Evolutionary conservation across 1,140 invertebrate species (phyloP), one percentile per base, ranked within the genome.

Genomic region (Globodera rostochiensis): DNA sequence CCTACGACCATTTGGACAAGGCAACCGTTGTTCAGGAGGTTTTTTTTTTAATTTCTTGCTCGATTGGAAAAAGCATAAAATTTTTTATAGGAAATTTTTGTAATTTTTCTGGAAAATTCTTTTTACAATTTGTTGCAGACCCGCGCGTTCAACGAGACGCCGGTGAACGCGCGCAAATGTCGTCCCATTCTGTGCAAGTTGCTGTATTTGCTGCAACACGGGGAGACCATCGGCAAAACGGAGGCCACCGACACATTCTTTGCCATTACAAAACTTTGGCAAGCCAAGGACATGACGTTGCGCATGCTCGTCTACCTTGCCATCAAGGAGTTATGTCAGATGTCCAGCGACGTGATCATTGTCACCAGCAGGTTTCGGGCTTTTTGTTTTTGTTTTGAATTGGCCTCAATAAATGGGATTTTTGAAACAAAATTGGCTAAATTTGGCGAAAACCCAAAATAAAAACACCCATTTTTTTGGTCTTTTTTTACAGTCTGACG

Each of bases 221-320:
- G 97, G 0, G 96, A 98, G 90, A 93, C 93, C 84, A 92, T 99
- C 77, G 94, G 94, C 8, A 93, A 94, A 0, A 94, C 94, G 73
- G 98, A 99, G 91, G 98, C 97, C 0, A 99, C 97, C 11, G 97
- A 98, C 88, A 94, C 95, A 21, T 99, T 99, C 90, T 99, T 99
- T 92, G 97, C 97, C 11, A 98, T 98, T 93, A 99, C 98, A 2
- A 99, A 99, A 91, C 91, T 99, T 8, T 99, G 98, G 91, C 98
- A 99, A 90, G 97, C 95, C 0, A 95, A 95, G 88, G 97, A 99
- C 92, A 94, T 90, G 0, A 95, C 96, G 80, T 90, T 99, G 11
- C 92, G 98, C 25, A 91, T 97, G 73, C 93, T 99, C 92, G 95
- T 99, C 6, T 99, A 98, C 89, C 91, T 99, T 53, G 96, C 95